Evolutionary conservation across 2,888 invertebrate species (phyloP).

Genomic region (Romanomermis culicivorax): DNA sequence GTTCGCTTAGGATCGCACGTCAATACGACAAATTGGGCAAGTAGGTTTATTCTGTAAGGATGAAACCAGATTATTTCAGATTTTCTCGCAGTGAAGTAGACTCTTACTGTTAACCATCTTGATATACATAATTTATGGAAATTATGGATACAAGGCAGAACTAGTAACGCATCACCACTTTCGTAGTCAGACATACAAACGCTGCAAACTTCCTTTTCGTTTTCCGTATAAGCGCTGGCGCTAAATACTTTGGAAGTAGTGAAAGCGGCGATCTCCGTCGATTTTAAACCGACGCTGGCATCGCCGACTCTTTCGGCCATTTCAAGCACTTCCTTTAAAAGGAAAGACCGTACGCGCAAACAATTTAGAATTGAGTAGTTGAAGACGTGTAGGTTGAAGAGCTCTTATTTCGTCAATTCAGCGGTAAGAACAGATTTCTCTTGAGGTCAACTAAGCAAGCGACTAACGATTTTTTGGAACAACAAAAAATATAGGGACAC

Average conservation of each 20-base stretch:
- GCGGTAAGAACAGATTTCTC: too few species aligned
- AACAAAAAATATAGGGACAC: too few species aligned
- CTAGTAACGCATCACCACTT: background rate
- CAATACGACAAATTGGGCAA: background rate
- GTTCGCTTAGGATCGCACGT: background rate
- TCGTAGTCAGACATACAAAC: background rate
- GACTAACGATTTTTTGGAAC: too few species aligned
- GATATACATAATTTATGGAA: background rate
- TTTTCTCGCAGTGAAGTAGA: too few species aligned
- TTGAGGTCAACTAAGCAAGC: too few species aligned
- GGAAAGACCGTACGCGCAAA: background rate
- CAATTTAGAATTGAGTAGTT: too few species aligned
- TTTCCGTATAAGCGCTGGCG: background rate
- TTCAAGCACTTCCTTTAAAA: background rate
- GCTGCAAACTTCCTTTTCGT: background rate
- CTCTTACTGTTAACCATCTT: too few species aligned
- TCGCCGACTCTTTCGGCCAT: background rate
- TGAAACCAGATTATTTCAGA: too few species aligned
- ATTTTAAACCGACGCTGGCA: background rate
- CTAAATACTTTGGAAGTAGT: background rate
- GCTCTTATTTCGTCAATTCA: too few species aligned
- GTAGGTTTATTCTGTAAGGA: background rate
- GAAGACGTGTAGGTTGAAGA: too few species aligned
- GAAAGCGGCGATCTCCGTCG: background rate
- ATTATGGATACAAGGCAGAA: background rate